phyloP scores from a whole-genome alignment of 1,140 invertebrate genomes.

The Drosophila kurseongensis region DNA sequence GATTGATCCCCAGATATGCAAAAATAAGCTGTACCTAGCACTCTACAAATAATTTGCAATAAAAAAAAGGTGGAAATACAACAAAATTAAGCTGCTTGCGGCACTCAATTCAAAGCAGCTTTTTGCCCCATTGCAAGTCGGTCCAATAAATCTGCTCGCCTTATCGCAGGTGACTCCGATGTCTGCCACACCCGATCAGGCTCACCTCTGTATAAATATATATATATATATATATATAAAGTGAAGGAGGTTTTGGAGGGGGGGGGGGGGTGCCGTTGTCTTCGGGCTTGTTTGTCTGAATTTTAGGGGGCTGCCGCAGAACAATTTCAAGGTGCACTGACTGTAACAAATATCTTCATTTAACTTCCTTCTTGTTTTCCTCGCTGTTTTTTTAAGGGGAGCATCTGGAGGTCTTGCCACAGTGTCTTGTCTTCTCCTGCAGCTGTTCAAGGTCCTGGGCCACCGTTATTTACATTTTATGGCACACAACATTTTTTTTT shows the following conservation, averaged over 20 bases:
- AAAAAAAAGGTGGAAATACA: conserved; percentile 2
- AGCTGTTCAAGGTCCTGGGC: conserved; percentile 26
- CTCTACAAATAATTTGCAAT: conserved; percentile 13
- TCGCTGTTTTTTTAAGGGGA: background rate
- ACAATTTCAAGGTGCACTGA: conserved; percentile 79
- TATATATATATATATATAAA: background rate
- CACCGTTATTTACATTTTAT: conserved; percentile 76
- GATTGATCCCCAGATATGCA: conserved; percentile 39
- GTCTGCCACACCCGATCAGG: conserved; percentile 39
- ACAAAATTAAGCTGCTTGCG: conserved; percentile 41
- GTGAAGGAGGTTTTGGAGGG: background rate
- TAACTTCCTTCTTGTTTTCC: conserved; percentile 50
- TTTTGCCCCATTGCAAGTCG: conserved; percentile 22
- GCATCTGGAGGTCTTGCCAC: conserved; percentile 39
- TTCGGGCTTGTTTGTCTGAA: conserved; percentile 22
- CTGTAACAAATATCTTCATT: conserved; percentile 80
- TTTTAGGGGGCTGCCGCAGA: conserved; percentile 53
- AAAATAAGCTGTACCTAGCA: conserved; percentile 26
- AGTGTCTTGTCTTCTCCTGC: conserved; percentile 38
- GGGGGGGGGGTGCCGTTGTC: background rate
- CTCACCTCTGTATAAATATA: background rate
- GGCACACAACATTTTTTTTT: conserved; percentile 48
- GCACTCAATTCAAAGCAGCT: conserved; percentile 41
- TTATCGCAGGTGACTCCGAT: conserved; percentile 41
- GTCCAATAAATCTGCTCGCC: conserved; percentile 42